These are phyloP conservation scores for Callithrix jacchus DNA, from an alignment of 2,113 vertebrate genomes.

Conservation along the genomic window DNA sequence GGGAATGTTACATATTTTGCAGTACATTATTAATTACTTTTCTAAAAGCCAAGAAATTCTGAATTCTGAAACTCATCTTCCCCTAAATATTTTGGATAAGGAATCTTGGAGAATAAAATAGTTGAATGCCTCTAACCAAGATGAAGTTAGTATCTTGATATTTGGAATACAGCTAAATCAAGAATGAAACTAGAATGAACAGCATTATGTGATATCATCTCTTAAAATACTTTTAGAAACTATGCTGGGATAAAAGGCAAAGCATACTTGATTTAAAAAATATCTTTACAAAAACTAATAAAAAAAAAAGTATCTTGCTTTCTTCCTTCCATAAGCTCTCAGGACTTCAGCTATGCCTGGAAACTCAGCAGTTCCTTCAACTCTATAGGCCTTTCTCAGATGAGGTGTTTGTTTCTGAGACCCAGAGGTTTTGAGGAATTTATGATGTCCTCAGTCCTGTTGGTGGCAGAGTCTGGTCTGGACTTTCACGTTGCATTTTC, in stretches of 20 bases:
- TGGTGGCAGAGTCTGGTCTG: neutral
- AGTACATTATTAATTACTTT: neutral
- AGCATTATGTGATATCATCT: neutral
- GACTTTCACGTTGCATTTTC: neutral
- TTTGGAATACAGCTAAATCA: neutral
- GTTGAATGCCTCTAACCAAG: neutral
- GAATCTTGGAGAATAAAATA: neutral
- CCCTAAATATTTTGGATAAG: neutral
- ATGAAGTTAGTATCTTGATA: neutral
- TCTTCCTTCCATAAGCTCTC: neutral
- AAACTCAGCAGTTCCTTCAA: neutral
- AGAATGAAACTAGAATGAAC: neutral
- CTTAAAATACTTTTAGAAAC: neutral
- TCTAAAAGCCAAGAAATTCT: slow-evolving; percentile 38
- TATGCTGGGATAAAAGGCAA: neutral
- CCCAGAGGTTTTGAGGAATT: neutral
- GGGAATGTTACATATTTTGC: neutral
- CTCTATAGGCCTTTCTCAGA: neutral
- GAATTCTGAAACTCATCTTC: neutral
- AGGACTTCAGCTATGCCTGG: neutral
- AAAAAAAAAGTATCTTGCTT: neutral
- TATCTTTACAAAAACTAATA: neutral
- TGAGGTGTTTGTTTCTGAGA: neutral
- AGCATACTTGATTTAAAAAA: neutral
- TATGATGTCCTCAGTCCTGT: neutral